Evolutionary conservation across 1,140 invertebrate genomes (phyloP), one percentile per base, ranked within the genome.

Genomic region (Hormaphis cornu): DNA sequence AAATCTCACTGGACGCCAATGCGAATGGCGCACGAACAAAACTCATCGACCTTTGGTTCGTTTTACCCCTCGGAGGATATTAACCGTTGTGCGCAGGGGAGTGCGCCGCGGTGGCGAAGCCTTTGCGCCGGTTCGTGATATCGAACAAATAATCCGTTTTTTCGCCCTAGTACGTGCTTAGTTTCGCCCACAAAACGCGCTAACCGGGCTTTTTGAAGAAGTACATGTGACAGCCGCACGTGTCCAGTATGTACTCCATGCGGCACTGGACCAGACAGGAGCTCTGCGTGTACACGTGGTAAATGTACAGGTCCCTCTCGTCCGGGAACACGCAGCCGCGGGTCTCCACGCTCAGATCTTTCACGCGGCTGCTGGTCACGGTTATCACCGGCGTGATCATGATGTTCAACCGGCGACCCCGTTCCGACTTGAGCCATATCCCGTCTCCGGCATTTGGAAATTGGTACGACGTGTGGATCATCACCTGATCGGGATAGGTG

Each of bases 251-350:
- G 26, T 72, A 63, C 5, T 61, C 48, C 12, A 73, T 44, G 7
- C 73, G 71, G 44, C 73, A 74, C 33, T 74, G 71, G 18, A 72
- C 53, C 16, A 73, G 50, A 69, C 73, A 74, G 4, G 71, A 73
- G 10, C 54, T 71, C 56, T 73, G 54, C 2, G 73, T 73, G 70
- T 74, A 74, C 10, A 72, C 71, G 26, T 72, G 71, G 35, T 72
- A 73, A n/a, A 74, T 69, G 40, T 61, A 54, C 12, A 74, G 61
- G 1, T 70, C 30, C 10, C 69, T 70, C 35, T 74, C 73, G 24
- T 74, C 73, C 1, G 71, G 71, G 58, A 73, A 74, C 20, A 72
- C 70, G 59, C 73, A 74, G 12, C 69, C 69, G 7, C 73, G 42
- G 0, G n/a, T 24, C 2, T n/a, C 14, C 12, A 71, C 42, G 4